A percentile compares a stretch with the other conserved stretches of the same genome.
Evolutionary conservation across 1,140 invertebrate genomes (phyloP).

Genomic region (Pogonus chalceus): DNA sequence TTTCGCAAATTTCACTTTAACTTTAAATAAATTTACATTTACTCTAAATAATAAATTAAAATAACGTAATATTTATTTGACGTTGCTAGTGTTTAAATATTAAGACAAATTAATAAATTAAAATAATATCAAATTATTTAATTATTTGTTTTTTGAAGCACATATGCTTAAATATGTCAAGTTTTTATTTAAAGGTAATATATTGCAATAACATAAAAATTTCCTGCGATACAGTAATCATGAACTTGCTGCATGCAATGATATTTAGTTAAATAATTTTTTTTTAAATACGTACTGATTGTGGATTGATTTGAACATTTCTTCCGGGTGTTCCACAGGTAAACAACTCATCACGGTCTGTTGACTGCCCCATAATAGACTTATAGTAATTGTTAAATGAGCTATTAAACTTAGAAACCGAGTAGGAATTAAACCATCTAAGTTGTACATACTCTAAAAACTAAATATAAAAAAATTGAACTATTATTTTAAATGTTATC

Average conservation of each 20-base stretch:
- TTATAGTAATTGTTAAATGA: conserved; percentile 41
- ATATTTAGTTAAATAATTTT: no score
- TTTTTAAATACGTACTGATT: conserved; percentile 38
- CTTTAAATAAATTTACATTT: not conserved
- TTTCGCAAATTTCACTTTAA: conserved; percentile 4
- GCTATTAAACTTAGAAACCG: conserved; percentile 44
- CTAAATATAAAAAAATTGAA: no score
- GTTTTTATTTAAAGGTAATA: no score
- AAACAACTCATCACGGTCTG: conserved; percentile 41
- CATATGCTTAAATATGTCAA: no score
- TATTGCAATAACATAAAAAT: no score
- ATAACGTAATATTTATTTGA: no score
- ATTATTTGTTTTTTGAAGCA: no score
- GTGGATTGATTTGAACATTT: conserved; percentile 37
- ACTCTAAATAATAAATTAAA: not conserved
- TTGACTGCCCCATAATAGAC: conserved; percentile 45
- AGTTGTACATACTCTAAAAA: not conserved
- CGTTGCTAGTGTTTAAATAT: no score
- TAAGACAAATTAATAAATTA: no score
- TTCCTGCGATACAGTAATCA: no score
- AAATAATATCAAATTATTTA: no score
- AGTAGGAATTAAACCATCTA: conserved; percentile 35
- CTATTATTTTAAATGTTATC: no score
- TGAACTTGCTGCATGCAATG: not conserved
- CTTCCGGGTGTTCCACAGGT: conserved; percentile 32